These are phyloP conservation scores for Hemiscyllium ocellatum DNA, from an alignment of 2,113 vertebrate genomes.

Conservation along the genomic window DNA sequence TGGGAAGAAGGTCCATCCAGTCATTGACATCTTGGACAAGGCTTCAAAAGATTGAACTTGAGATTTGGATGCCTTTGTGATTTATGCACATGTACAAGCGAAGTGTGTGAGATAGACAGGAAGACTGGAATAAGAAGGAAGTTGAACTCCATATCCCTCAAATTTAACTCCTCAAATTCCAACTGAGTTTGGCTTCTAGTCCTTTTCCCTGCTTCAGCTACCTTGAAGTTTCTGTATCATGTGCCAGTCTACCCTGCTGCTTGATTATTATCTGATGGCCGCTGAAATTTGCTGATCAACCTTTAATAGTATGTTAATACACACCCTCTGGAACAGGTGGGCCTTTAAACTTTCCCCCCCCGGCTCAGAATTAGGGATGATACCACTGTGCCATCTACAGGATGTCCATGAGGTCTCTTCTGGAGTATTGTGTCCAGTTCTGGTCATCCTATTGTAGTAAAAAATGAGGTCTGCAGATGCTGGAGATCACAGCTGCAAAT, in stretches of 20 bases:
- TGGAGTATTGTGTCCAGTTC: too few species aligned
- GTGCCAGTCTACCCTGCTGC: neutral
- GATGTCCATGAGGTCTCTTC: too few species aligned
- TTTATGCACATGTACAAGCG: neutral
- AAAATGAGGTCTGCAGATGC: too few species aligned
- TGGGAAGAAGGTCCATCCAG: neutral
- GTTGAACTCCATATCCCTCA: neutral
- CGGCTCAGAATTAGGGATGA: too few species aligned
- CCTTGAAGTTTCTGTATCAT: neutral
- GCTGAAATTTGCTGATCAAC: too few species aligned
- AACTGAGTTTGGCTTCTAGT: neutral
- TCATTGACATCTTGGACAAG: neutral
- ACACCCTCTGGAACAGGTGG: too few species aligned
- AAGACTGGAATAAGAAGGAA: neutral
- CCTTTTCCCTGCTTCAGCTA: neutral
- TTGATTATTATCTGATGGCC: neutral
- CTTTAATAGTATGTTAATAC: too few species aligned
- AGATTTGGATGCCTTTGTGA: neutral
- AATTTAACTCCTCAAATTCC: too few species aligned
- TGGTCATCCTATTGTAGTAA: too few species aligned
- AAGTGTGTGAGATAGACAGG: neutral
- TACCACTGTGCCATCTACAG: too few species aligned
- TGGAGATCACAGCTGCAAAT: too few species aligned
- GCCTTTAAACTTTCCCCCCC: too few species aligned
- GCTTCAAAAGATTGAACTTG: neutral